These are phyloP conservation scores for Lathamus discolor DNA, from an alignment of 2,113 vertebrate genomes.

Conservation along the genomic window DNA sequence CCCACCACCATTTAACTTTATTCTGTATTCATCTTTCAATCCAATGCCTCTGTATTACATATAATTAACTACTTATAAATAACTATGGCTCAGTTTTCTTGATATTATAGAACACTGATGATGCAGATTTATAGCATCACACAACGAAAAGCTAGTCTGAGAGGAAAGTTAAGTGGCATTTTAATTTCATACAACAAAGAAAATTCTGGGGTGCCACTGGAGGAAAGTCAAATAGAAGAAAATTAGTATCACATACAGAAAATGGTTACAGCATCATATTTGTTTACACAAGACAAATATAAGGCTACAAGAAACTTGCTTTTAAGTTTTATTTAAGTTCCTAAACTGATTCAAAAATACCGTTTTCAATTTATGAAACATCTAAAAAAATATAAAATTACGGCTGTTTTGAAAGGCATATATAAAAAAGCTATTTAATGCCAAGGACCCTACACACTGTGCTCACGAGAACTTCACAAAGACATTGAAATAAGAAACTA, in stretches of 20 bases:
- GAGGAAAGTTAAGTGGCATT: background rate
- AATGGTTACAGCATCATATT: background rate
- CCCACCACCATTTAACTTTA: background rate
- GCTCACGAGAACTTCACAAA: background rate
- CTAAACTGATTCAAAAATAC: background rate
- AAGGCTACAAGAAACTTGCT: background rate
- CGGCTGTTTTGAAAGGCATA: background rate
- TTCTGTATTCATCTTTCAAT: background rate
- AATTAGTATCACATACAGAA: background rate
- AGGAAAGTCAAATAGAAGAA: background rate
- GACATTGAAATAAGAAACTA: background rate
- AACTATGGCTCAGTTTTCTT: background rate
- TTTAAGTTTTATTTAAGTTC: background rate
- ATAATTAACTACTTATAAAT: background rate
- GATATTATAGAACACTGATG: background rate
- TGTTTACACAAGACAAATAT: background rate
- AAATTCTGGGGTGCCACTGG: background rate
- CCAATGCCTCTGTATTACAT: background rate
- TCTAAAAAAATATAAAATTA: background rate
- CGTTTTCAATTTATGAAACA: background rate
- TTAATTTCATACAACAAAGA: background rate
- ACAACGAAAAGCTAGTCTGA: background rate
- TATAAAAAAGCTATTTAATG: background rate
- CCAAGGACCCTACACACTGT: background rate
- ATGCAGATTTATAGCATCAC: background rate